Conservation (phyloP, 2,113 vertebrate species). For the Eulemur macaco region DNA sequence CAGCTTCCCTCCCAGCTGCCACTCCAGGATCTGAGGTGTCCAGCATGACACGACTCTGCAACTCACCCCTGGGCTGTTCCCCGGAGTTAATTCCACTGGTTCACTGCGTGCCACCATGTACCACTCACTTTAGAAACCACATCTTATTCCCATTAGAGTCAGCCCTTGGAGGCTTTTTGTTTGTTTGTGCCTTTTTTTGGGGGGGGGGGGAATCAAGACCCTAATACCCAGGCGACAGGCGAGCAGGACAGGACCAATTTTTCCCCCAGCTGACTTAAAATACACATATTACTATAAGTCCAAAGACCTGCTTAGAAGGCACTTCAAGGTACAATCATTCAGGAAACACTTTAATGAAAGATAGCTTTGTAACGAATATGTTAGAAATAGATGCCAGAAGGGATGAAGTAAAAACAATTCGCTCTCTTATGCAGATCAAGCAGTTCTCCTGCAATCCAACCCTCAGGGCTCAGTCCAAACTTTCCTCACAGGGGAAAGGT, state of each 20-base stretch:
- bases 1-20: not conserved
- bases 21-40: not conserved
- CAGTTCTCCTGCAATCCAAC: constrained; percentile 33
- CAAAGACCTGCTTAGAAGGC: not conserved
- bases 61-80: not conserved
- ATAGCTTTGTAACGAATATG: not conserved
- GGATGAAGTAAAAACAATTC: not conserved
- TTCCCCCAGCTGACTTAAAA: not conserved
- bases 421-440: not conserved
- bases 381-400: not conserved
- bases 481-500: not conserved
- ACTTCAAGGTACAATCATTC: not conserved
- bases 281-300: not conserved
- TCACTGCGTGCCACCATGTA: fast-evolving
- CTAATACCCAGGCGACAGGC: not conserved
- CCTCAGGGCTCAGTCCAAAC: not conserved
- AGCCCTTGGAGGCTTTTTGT: no score
- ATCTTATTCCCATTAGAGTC: not conserved
- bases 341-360: not conserved
- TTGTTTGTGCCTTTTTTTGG: not conserved
- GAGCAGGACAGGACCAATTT: not conserved
- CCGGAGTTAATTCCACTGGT: fast-evolving
- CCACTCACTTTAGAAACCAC: not conserved
- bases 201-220: not conserved
- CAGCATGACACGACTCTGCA: not conserved